Evolutionary conservation across 2,797 vertebrate genomes (phyloP).

Genomic region (Paratrypauchen microcephalus): DNA sequence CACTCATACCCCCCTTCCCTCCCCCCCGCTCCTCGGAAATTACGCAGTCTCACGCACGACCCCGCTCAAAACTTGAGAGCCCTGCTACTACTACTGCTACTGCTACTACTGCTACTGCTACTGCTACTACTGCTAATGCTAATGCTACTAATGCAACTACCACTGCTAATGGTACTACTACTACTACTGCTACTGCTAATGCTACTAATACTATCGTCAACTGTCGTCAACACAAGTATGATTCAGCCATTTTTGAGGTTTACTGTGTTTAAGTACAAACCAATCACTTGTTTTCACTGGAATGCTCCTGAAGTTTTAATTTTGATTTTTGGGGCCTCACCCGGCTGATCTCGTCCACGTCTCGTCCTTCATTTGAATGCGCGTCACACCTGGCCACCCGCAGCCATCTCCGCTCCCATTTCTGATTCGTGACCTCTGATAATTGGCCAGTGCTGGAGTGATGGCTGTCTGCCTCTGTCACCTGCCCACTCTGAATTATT

Average conservation of each 20-base stretch:
- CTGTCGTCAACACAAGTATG: too few species aligned
- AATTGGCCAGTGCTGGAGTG: constrained; percentile 60
- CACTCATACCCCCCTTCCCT: too few species aligned
- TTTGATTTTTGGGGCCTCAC: neutral
- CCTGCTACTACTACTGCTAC: too few species aligned
- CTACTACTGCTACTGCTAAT: too few species aligned
- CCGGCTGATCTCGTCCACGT: neutral
- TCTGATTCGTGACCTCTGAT: constrained; percentile 73
- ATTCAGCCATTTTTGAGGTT: neutral
- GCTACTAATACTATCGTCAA: too few species aligned
- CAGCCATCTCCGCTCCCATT: constrained; percentile 40
- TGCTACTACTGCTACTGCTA: too few species aligned
- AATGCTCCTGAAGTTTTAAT: neutral
- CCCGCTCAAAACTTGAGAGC: too few species aligned
- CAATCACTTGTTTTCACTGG: neutral
- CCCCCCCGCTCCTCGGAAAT: too few species aligned
- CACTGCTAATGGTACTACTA: too few species aligned
- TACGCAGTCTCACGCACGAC: too few species aligned
- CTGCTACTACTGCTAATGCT: too few species aligned
- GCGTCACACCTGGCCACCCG: constrained; percentile 25
- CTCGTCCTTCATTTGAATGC: constrained; percentile 33
- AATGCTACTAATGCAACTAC: too few species aligned
- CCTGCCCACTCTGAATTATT: constrained; percentile 87
- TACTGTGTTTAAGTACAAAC: neutral
- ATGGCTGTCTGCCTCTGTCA: constrained; percentile 67